Base-by-base conservation (phyloP, 2,797 vertebrate genomes). In the Sebastes elongatus region DNA sequence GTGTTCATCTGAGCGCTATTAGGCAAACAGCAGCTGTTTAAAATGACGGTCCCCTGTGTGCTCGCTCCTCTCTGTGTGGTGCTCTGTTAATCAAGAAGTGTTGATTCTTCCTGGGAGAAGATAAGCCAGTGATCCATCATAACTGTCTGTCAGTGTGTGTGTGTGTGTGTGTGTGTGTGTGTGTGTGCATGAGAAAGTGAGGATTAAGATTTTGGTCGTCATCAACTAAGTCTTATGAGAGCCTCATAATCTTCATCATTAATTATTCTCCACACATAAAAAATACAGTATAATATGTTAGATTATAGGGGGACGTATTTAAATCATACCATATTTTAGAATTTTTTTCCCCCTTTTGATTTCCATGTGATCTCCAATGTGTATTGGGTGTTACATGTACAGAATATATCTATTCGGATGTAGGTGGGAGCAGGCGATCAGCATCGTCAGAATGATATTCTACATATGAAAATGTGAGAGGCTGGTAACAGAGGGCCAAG, bases 51-150 rank as follows among this genome's bases (percentile, higher is more conserved):
- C 56, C 74, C 71, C 70, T 46, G 73, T 62, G 87, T 28, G 74
- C 56, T 74, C 74, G 67, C 68, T 69, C 68, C n/a, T 71, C 82
- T 81, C 66, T 25, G 64, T 78, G 86, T 76, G 87, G 74, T 27
- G 30, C 78, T 78, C 52, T 62, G 84, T 82, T 90, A 92, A 92
- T 92, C 83, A 92, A 87, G 74, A 87, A 56, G 75, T 84, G 87
- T 86, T 89, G 79, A 81, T 82, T 90, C 74, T 71, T 92, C 79
- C 71, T 57, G 67, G 55, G 81, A 82, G 74, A 80, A 74, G 75
- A 83, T 79, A 85, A 84, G 78, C 79, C 71, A 66, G 57, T 27
- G 42, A 89, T 85, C 81, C 6, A 81, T 88, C 86, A 87, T 68
- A 61, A 81, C 80, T 73, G 74, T 83, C 76, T 55, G 53, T 57